Conservation (phyloP, 1,140 invertebrate genomes). For the Cyphomyrmex costatus region DNA sequence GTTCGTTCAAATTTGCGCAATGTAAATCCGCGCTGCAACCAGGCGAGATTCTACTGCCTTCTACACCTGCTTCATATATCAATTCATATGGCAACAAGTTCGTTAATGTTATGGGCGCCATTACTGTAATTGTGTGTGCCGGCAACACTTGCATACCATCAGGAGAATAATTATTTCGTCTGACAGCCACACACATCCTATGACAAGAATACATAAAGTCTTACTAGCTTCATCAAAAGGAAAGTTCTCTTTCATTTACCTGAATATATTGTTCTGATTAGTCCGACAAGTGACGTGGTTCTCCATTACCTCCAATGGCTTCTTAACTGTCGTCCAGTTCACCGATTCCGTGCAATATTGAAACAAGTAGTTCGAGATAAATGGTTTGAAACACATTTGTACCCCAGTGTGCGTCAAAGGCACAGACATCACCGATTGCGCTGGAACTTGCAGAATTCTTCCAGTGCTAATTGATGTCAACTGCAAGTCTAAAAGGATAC, state of each 20-base stretch:
- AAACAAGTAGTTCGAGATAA: conserved; percentile 84
- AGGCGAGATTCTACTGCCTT: conserved; percentile 89
- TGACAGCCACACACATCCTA: conserved; percentile 93
- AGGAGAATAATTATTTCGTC: conserved; percentile 93
- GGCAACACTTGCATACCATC: conserved; percentile 89
- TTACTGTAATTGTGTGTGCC: conserved; percentile 94
- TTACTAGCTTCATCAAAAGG: not conserved
- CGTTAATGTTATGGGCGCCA: conserved; percentile 93
- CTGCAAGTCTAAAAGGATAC: conserved; percentile 74
- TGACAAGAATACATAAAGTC: conserved; percentile 62
- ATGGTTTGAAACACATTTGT: conserved; percentile 88
- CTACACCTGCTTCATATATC: conserved; percentile 88
- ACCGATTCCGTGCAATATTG: conserved; percentile 89
- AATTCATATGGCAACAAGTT: conserved; percentile 93
- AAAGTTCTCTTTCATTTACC: conserved; percentile 67
- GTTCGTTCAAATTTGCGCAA: conserved; percentile 88
- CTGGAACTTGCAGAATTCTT: conserved; percentile 82
- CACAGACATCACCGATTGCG: conserved; percentile 87
- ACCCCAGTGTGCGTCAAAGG: conserved; percentile 89
- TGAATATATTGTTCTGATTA: conserved; percentile 84
- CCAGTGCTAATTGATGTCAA: conserved; percentile 67
- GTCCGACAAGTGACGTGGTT: conserved; percentile 83
- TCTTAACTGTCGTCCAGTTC: conserved; percentile 89
- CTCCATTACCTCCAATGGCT: conserved; percentile 88
- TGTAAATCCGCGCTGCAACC: conserved; percentile 87